Evolutionary conservation across 2,113 vertebrate species (phyloP), one percentile per base, ranked within the genome.

Genomic region (Leptosomus discolor): DNA sequence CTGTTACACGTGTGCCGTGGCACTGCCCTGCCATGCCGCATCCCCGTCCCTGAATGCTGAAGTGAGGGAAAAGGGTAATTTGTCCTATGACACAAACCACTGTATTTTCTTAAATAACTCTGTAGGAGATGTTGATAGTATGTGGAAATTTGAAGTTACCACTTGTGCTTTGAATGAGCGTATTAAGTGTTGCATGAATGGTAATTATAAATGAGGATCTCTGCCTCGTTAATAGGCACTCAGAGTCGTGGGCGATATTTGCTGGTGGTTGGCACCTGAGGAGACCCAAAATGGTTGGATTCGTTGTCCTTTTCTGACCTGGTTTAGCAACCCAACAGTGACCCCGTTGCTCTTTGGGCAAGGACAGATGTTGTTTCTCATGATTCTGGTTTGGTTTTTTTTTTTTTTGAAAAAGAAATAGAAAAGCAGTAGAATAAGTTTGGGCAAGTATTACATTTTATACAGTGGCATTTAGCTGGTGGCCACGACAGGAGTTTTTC

Each of bases 171-270:
- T 56, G 41, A 50, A 51, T 39, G 21, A 88, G 67, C 32, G 15
- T 32, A 21, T 74, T 61, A 88, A 68, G 54, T 57, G 61, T 34
- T 53, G 11, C 19, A 27, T 23, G 54, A 43, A 63, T 23, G 36
- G 13, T 68, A 36, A 69, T 92, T 56, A 53, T 19, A 51, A 69
- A 29, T 34, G 37, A 92, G 60, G 34, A 53, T 68, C 43, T 61
- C 65, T 56, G 53, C 27, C 24, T 88, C 3, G 0, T 79, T 51
- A 84, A 30, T 60, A 63, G 64, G 41, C 53, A n/a, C 16, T 73
- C 27, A 5, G 48, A 17, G 23, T 23, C 54, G 50, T 1, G 1
- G 32, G 14, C 1, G 1, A 23, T 43, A 8, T 0, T 1, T 9
- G 27, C 13, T 39, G 57, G 29, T 70, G 46, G 9, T 15, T 63